Evolutionary conservation across 2,113 vertebrate species (phyloP).

Genomic region (Proteles cristata): DNA sequence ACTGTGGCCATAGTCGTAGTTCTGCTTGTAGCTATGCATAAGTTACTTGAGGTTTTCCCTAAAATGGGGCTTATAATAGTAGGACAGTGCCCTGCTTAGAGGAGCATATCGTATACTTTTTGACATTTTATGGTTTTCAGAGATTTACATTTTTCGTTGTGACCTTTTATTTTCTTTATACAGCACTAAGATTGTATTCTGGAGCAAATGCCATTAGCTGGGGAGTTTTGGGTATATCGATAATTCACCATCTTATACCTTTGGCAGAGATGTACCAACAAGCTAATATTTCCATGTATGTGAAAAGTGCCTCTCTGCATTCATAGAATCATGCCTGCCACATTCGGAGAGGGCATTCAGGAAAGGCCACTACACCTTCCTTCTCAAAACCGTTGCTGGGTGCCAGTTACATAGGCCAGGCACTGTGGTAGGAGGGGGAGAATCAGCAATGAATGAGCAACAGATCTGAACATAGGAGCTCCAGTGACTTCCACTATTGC

Average conservation of each 20-base stretch:
- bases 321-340: not conserved
- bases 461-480: not conserved
- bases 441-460: not conserved
- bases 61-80: not conserved
- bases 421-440: not conserved
- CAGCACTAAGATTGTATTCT: not conserved
- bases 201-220: not conserved
- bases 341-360: not conserved
- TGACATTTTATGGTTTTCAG: not conserved
- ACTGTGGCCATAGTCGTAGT: not conserved
- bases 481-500: not conserved
- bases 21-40: not conserved
- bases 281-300: not conserved
- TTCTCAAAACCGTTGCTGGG: not conserved
- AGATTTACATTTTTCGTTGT: conserved; percentile 10
- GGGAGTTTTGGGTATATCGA: not conserved
- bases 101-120: not conserved
- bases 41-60: not conserved
- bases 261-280: not conserved
- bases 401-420: not conserved
- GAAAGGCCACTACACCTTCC: not conserved
- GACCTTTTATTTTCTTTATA: conserved; percentile 6
- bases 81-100: not conserved
- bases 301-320: not conserved
- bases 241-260: not conserved